Evolutionary conservation across 2,888 invertebrate species (phyloP).

Genomic region (Pardosa pseudoannulata): DNA sequence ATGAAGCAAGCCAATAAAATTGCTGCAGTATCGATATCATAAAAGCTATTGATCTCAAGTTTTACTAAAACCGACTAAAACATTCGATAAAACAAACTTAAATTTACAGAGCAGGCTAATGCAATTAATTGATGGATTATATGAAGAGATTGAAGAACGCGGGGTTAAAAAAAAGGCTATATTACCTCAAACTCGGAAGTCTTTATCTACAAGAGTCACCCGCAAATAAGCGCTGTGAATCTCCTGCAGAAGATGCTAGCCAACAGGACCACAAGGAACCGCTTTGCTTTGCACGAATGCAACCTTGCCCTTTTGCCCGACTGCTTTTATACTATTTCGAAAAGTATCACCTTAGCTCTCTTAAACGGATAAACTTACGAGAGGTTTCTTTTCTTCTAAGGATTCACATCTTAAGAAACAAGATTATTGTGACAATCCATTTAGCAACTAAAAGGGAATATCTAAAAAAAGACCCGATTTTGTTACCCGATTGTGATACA

Average conservation of each 20-base stretch:
- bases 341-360: background rate
- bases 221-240: constrained; percentile 44
- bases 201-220: constrained; percentile 62
- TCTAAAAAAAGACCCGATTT: too few species aligned
- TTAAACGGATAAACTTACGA: constrained; percentile 44
- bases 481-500: too few species aligned
- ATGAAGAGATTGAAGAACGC: background rate
- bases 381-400: constrained; percentile 60
- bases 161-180: background rate
- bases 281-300: constrained; percentile 72
- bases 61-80: too few species aligned
- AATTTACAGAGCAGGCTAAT: too few species aligned
- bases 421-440: constrained; percentile 50
- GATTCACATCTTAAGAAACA: constrained; percentile 38
- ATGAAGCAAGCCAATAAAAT: too few species aligned
- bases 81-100: too few species aligned
- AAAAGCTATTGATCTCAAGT: too few species aligned
- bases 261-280: constrained; percentile 68
- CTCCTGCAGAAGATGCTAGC: constrained; percentile 63
- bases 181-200: constrained; percentile 57
- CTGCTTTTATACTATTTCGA: constrained; percentile 28
- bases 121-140: too few species aligned
- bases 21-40: too few species aligned
- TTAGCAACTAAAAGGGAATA: constrained; percentile 20
- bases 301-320: background rate